These are phyloP conservation scores for Phrynosoma blainvillii DNA, from an alignment of 2,113 vertebrate species.

Conservation along the genomic window DNA sequence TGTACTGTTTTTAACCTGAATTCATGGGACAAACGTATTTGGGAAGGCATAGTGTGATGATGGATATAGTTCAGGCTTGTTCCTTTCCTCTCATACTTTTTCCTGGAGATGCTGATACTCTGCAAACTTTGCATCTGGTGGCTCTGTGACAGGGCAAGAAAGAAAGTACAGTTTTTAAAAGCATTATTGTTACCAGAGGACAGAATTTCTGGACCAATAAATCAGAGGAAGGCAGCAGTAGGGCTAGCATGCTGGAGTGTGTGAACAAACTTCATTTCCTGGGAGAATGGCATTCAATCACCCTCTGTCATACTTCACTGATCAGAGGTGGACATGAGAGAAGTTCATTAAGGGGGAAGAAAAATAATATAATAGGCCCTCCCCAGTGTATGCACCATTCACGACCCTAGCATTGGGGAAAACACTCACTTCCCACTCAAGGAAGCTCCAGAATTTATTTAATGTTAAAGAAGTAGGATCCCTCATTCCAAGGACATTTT, in stretches of 20 bases:
- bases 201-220: conserved; percentile 76
- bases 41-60: conserved; percentile 62
- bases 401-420: conserved; percentile 68
- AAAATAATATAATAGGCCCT: conserved; percentile 76
- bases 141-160: conserved; percentile 49
- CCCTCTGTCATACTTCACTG: conserved; percentile 77
- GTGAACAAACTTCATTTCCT: conserved; percentile 82
- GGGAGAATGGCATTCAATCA: conserved; percentile 80
- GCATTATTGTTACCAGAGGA: conserved; percentile 76
- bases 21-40: conserved; percentile 51
- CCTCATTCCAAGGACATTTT: conserved; percentile 58
- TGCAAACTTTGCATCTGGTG: conserved; percentile 53
- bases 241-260: conserved; percentile 76
- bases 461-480: conserved; percentile 54
- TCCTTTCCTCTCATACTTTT: conserved; percentile 45
- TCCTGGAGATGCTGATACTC: conserved; percentile 37
- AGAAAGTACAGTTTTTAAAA: conserved; percentile 70
- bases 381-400: conserved; percentile 71
- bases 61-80: conserved; percentile 62
- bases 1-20: background rate
- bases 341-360: conserved; percentile 80
- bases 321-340: conserved; percentile 82
- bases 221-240: conserved; percentile 75
- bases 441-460: conserved; percentile 57
- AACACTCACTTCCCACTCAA: conserved; percentile 59